A percentile compares a stretch with the other conserved stretches of the same genome.
Evolutionary conservation across 2,888 invertebrate species (phyloP).

Genomic region (Andricus curvator): DNA sequence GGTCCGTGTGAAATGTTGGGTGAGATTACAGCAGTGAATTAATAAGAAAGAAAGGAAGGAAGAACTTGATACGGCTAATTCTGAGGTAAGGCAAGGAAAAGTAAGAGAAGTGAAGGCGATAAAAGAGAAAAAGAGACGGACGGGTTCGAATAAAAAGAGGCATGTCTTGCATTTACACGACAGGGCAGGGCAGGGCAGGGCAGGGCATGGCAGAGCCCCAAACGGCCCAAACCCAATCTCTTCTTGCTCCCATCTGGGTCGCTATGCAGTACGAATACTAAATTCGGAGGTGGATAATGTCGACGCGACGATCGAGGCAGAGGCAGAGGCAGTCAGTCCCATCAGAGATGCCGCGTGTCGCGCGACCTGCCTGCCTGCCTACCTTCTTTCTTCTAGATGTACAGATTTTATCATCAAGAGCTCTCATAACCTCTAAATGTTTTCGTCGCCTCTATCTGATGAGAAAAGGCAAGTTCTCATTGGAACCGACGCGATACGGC

Average conservation of each 20-base stretch:
- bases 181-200: background rate
- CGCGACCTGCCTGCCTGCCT: conserved; percentile 65
- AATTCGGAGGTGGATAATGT: conserved; percentile 50
- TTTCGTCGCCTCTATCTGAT: conserved; percentile 74
- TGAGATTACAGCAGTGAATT: conserved; percentile 26
- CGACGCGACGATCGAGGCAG: background rate
- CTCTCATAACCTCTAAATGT: conserved; percentile 74
- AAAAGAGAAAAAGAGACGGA: conserved; percentile 16
- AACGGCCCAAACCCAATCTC: conserved; percentile 13
- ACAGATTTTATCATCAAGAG: conserved; percentile 64
- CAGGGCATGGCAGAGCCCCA: too few species aligned
- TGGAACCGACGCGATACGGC: conserved; percentile 25
- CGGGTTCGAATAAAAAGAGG: conserved; percentile 40
- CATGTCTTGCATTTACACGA: conserved; percentile 34
- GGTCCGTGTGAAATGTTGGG: conserved; percentile 29
- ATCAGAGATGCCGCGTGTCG: conserved; percentile 72
- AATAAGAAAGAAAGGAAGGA: conserved; percentile 15
- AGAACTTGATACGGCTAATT: conserved; percentile 9
- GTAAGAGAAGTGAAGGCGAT: background rate
- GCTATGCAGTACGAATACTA: conserved; percentile 54
- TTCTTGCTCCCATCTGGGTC: conserved; percentile 52
- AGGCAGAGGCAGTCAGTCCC: conserved; percentile 45
- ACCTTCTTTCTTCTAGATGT: too few species aligned
- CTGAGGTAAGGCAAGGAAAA: too few species aligned
- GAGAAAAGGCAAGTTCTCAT: conserved; percentile 45